phyloP scores from a whole-genome alignment of 1,140 invertebrate species.

The Lucilia sericata region DNA sequence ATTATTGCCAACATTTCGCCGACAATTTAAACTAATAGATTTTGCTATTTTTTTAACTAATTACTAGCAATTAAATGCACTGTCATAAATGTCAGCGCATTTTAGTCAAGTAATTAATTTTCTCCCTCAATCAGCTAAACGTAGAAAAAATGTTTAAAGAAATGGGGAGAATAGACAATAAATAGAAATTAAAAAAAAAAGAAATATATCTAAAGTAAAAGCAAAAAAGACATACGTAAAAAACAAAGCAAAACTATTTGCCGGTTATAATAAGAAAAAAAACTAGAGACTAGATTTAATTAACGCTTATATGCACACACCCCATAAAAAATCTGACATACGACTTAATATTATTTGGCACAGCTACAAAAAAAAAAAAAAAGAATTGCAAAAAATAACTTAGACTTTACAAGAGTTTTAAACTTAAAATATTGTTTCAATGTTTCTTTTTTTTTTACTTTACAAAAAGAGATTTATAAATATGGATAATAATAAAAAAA shows the following conservation, averaged over 20 bases:
- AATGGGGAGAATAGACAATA: not conserved
- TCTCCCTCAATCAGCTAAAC: constrained; percentile 25
- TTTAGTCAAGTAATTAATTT: constrained; percentile 22
- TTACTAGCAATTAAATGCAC: constrained; percentile 33
- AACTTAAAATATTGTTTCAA: not conserved
- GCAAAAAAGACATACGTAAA: not conserved
- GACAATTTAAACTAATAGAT: not conserved
- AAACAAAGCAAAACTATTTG: too few species aligned
- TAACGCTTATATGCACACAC: constrained; percentile 11
- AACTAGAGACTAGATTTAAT: constrained; percentile 20
- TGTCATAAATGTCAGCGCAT: constrained; percentile 34
- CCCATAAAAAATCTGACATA: constrained; percentile 11
- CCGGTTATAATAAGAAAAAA: not conserved
- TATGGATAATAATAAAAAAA: not conserved
- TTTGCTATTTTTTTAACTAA: constrained; percentile 7
- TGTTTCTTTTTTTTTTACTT: not conserved
- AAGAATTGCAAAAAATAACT: not conserved
- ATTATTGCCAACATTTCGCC: too few species aligned
- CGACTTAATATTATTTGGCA: constrained; percentile 25
- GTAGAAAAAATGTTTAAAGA: not conserved
- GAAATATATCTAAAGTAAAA: too few species aligned
- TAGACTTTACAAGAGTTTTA: not conserved
- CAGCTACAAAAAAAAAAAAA: not conserved
- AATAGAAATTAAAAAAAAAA: not conserved
- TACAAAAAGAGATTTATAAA: not conserved